Evolutionary conservation across 2,113 vertebrate species (phyloP).

Genomic region (Platichthys flesus): DNA sequence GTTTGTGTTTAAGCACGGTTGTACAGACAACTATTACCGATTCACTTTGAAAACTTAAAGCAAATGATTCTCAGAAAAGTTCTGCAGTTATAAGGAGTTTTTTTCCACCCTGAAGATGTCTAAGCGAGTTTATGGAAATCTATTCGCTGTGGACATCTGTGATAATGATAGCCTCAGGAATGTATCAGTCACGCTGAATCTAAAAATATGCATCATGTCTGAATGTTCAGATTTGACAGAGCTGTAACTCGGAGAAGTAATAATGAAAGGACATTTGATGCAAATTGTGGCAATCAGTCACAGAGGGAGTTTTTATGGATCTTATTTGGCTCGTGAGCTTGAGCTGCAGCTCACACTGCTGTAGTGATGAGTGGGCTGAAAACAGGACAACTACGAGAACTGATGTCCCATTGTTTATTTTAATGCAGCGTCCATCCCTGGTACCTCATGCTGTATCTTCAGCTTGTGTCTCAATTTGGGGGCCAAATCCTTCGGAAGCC

Average conservation of each 20-base stretch:
- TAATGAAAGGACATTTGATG: neutral
- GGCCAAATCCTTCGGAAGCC: no score
- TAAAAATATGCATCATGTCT: neutral
- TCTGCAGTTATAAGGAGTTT: neutral
- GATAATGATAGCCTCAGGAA: constrained; percentile 1
- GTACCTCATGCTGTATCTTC: neutral
- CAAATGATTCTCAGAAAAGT: neutral
- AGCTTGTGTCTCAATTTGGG: no score
- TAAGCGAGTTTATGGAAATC: neutral
- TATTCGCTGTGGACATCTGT: neutral
- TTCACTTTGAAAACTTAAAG: neutral
- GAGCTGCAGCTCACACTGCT: neutral
- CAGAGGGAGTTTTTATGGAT: neutral
- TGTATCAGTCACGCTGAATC: neutral
- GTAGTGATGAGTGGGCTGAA: neutral
- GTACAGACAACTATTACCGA: neutral
- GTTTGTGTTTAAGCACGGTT: neutral
- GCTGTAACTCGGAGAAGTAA: neutral
- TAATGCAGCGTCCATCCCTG: neutral
- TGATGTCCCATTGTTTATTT: neutral
- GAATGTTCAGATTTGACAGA: neutral
- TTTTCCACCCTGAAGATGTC: neutral
- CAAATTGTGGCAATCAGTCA: neutral
- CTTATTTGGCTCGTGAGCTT: neutral
- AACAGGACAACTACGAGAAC: neutral